Base-by-base conservation (phyloP, 2,888 invertebrate species). In the Agrotis exclamationis region DNA sequence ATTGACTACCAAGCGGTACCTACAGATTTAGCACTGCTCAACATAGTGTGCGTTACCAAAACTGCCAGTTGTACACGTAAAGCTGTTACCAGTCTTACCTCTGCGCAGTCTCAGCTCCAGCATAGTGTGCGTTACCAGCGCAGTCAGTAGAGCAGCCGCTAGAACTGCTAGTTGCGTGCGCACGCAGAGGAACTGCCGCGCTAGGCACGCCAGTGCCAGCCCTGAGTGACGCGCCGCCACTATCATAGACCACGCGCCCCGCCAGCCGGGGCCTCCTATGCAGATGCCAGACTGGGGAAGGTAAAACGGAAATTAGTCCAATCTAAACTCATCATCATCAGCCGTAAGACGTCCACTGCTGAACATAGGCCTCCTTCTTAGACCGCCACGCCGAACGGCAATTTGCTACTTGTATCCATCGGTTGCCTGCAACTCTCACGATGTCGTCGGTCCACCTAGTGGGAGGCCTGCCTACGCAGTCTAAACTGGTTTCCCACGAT, bases 101-200 rank as follows among this genome's bases (percentile, higher is more conserved):
- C 87, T 87, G 28, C 94, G 87, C 70, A 93, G 75, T 58, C 90
- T 89, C 47, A 92, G 77, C 63, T 95, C 94, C 5, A 95, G 88
- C 54, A 91, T 91, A 3, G 89, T 89, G 63, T 97, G 93, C 7
- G 96, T 87, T 0, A 92, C 91, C 1, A 95, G 87, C 39, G 94
- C 94, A 18, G 93, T 90, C 44, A 91, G 87, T 45, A 97, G 94
- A 80, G 97, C 91, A 0, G 90, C 89, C 0, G 93, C 94, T 68
- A 97, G 87, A 68, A 93, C 89, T 60, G 95, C 88, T 74, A 95
- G 88, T 88, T 96, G 95, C 82, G 96, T 81, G 86, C 96, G 86
- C 86, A 95, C 93, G 86, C 98, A 98, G 57, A 98, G 93, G 63
- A 96, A 90, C 65, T 97, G 97, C 51, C 97, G 97, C 56, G 97